Base-by-base conservation (phyloP, 2,113 vertebrate genomes). In the Silurus glanis region DNA sequence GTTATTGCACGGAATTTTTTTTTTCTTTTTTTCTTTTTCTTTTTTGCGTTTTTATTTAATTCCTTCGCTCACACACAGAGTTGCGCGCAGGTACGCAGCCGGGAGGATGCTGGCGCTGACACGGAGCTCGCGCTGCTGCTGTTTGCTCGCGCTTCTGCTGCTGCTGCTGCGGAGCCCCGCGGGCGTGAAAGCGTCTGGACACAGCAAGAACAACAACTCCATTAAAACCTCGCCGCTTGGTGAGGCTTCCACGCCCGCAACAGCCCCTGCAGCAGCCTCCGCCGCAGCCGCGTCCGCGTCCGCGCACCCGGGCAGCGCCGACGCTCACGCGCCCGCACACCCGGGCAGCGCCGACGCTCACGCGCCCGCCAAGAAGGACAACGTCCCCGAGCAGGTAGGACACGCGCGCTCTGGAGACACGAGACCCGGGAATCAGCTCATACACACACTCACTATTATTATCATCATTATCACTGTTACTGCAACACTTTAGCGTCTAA, bases 191-290 rank as follows among this genome's bases (percentile, higher is more conserved):
- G 95, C 96, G 91, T 93, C 96, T 83, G 96, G 97, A 93, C 92
- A 94, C 85, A 86, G 91, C 62, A 96, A 96, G 92, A 93, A 94
- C 90, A 94, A 94, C 91, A 99, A 99, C 95, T 96, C 97, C 92
- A 99, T 99, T 95, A 98, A 97, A 93, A 95, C 97, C 49, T 93
- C 93, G 89, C 92, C 94, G 89, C 78, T 93, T 90, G 97, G 93
- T 83, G 96, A 97, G 91, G 92, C 94, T 79, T 96, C 95, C 58
- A 95, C 95, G 51, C 94, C 95, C 88, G 91, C 96, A 23, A 91
- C 96, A 23, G 93, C 95, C 90, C 37, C 37, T 37, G 97, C 98
- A 93, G 95, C 95, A 92, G 95, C 97, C 59, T 89, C 94, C 79
- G 91, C 92, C 64, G 90, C 90, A 25, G 95, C 94, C 92, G 93